A percentile compares a stretch with the other conserved stretches of the same genome.
Evolutionary conservation across 2,797 vertebrate species (phyloP).

Genomic region (Falco naumanni): DNA sequence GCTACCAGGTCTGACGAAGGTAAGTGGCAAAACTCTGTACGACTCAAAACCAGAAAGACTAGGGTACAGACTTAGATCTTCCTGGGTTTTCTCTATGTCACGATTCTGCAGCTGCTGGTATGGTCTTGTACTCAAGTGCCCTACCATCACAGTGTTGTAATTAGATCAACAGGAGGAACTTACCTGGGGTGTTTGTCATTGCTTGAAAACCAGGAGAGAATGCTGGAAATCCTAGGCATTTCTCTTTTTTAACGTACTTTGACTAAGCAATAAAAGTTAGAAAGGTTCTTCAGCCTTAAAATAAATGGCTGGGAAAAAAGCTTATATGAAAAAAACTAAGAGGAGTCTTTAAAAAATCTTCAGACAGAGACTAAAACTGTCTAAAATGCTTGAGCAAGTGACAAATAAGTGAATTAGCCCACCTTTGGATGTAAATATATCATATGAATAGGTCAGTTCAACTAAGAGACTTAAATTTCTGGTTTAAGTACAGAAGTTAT

Average conservation of each 20-base stretch:
- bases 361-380: neutral
- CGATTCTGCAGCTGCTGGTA: neutral
- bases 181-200: fast-evolving
- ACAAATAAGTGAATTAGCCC: neutral
- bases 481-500: neutral
- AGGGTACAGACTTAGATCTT: neutral
- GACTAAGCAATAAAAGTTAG: neutral
- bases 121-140: neutral
- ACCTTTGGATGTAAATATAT: neutral
- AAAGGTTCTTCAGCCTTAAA: neutral
- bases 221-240: neutral
- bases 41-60: neutral
- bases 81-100: neutral
- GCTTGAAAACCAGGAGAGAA: neutral
- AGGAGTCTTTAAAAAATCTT: neutral
- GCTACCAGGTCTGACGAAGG: neutral
- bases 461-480: neutral
- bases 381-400: neutral
- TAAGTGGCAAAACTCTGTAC: neutral
- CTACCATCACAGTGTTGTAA: fast-evolving
- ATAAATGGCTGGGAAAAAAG: neutral
- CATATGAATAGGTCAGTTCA: neutral
- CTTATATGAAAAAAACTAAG: neutral
- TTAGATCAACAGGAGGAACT: neutral
- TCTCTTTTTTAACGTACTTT: neutral